phyloP scores from a whole-genome alignment of 2,888 invertebrate genomes.

The Xylocampa areola region DNA sequence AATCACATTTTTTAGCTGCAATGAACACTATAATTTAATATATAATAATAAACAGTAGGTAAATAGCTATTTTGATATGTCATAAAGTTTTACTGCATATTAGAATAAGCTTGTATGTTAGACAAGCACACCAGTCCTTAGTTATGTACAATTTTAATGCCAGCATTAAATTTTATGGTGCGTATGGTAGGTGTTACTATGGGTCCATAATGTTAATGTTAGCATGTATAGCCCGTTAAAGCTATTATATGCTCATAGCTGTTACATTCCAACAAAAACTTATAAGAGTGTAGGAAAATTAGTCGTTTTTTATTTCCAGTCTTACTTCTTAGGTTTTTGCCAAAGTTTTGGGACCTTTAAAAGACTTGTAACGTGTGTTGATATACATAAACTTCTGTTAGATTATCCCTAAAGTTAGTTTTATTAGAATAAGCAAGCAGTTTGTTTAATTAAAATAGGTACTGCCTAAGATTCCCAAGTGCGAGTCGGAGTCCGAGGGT shows the following conservation, averaged over 20 bases:
- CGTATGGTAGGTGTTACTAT: no score
- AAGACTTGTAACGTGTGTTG: conserved; percentile 28
- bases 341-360: conserved; percentile 36
- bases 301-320: conserved; percentile 17
- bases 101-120: no score
- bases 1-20: no score
- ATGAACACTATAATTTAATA: no score
- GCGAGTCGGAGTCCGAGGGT: no score
- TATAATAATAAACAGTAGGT: no score
- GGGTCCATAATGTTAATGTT: no score
- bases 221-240: not conserved
- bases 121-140: not conserved
- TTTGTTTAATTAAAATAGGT: not conserved
- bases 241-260: not conserved
- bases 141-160: no score
- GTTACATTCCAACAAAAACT: not conserved
- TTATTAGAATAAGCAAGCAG: conserved; percentile 13
- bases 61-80: no score
- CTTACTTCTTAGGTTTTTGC: conserved; percentile 23
- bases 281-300: conserved; percentile 17
- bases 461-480: no score
- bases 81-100: no score
- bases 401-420: conserved; percentile 26
- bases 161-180: no score
- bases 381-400: conserved; percentile 24